Evolutionary conservation across 2,888 invertebrate species (phyloP), one percentile per base, ranked within the genome.

Genomic region (Acronicta leporina): DNA sequence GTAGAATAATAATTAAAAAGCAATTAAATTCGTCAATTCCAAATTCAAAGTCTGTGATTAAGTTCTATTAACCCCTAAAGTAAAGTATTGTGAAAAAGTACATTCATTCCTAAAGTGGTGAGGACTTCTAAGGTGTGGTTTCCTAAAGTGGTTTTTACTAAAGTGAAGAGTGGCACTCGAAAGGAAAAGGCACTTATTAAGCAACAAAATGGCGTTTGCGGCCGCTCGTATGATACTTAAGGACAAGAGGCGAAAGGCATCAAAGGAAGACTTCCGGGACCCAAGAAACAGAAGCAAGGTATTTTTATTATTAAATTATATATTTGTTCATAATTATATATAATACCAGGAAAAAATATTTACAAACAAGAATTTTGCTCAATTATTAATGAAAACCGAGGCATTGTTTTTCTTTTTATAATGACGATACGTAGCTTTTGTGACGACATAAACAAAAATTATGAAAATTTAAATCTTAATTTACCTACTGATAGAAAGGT

Each of bases 171-270:
- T 83, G 85, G 81, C 75, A 77, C 56, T 79, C 45, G 69, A 73
- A 58, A 73, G 46, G 52, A 82, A 70, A 61, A 76, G 71, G 56
- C 66, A 58, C 52, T 69, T 75, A 38, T 52, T 70, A 38, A 66
- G 61, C 53, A 62, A 75, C 77, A 96, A 95, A 81, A 97, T 97
- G 97, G 97, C 97, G 89, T 97, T 97, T 87, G 97, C 97, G 47
- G 97, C 97, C 45, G 97, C 97, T 54, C 96, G 97, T 55, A 97
- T 97, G 97, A 97, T 97, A 83, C 94, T 97, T 77, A 97, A 97
- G 93, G 97, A 97, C 90, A 97, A 97, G 87, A 91, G 97, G 79
- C 95, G 97, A 85, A 97, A 97, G 95, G 95, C 97, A 50, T 97
- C 97, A 54, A 97, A 97, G 86, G 97, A 97, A 86, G 97, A 97